phyloP scores from a whole-genome alignment of 2,797 vertebrate genomes.

The Cheirogaleus major region DNA sequence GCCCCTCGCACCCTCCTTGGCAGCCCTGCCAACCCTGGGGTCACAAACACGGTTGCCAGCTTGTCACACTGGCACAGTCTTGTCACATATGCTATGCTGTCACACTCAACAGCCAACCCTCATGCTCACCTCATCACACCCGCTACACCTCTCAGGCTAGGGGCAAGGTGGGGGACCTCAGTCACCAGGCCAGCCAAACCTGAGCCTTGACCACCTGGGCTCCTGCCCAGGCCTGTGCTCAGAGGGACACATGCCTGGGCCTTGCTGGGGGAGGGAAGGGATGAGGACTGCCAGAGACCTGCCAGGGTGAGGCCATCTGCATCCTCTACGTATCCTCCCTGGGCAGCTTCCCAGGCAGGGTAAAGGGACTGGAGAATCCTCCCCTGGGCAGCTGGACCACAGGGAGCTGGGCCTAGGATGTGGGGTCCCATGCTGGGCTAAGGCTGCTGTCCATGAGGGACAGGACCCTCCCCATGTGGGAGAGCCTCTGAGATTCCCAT shows the following conservation, averaged over 20 bases:
- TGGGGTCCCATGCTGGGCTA: background rate
- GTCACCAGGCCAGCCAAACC: background rate
- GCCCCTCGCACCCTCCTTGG: background rate
- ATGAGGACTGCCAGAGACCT: background rate
- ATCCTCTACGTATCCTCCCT: background rate
- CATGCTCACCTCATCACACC: background rate
- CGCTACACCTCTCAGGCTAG: background rate
- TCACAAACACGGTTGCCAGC: background rate
- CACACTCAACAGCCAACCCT: background rate
- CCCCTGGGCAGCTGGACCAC: too few relatives aligned
- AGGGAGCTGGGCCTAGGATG: background rate
- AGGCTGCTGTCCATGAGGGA: background rate
- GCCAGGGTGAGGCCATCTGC: background rate
- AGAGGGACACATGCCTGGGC: background rate
- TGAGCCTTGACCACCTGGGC: background rate
- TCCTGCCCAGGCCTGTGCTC: background rate
- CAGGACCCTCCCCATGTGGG: background rate
- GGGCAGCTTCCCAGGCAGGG: background rate
- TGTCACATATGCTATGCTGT: background rate
- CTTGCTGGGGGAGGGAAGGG: background rate
- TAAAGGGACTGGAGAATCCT: background rate
- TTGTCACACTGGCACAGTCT: background rate
- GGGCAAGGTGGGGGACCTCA: background rate
- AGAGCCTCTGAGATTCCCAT: background rate
- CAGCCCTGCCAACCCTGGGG: accelerated